Base-by-base conservation (phyloP, 2,888 invertebrate species). In the Hedya salicella region DNA sequence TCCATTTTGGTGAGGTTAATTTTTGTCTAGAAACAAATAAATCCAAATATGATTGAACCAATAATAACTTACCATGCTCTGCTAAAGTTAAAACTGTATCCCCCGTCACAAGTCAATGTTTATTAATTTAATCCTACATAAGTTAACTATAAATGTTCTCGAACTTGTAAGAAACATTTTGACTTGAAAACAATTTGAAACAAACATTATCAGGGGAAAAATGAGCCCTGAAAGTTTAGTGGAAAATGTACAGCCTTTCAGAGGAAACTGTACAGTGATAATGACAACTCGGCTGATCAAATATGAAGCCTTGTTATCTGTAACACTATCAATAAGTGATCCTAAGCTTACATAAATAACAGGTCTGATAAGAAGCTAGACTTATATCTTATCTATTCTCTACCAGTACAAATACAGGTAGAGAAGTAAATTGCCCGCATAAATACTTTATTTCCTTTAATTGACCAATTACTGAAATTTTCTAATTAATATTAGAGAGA, bases 1-100 rank as follows among this genome's bases (percentile, higher is more conserved):
- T 99, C 99, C 99, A 99, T 95, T 99, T 99, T 71, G 99, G 99
- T 71, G 99, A 99, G 68, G 99, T 99, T 90, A 99, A 93, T 93
- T 99, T 99, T 94, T 99, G 99, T 94, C 98, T 98, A 81, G 86
- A 95, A 94, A 70, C 74, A 73, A 69, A 74, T 79, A 70, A 73
- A 70, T 78, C 71, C 73, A 75, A 74, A 70, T 70, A 67, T 71
- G 60, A 73, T 68, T n/a, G n/a, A 70, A 64, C 62, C 66, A 19
- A 50, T 61, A 71, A 68, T 52, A 68, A 82, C 90, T 89, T 75
- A 91, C 91, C 90, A 86, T 82, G 76, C 79, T 81, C 78, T 72
- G 67, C 70, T 72, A 71, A 73, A 72, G 67, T 71, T 70, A 67
- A 77, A 78, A 72, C 39, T 19, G 9, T 54, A 16, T 30, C 11